phyloP scores from a whole-genome alignment of 2,797 vertebrate genomes.

The Ibycter americanus region DNA sequence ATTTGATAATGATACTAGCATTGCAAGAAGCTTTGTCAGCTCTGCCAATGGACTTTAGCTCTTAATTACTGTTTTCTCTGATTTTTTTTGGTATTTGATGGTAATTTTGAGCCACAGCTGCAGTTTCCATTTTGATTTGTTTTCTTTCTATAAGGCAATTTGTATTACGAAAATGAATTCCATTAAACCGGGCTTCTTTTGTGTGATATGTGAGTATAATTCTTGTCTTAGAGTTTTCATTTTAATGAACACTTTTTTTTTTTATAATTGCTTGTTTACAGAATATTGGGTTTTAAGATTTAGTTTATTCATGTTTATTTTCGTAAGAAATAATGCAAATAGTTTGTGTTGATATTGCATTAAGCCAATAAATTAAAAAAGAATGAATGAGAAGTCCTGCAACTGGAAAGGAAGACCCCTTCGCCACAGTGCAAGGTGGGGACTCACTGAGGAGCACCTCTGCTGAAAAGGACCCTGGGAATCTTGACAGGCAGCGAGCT shows the following conservation, averaged over 20 bases:
- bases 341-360: not conserved
- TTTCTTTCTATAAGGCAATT: conserved; percentile 55
- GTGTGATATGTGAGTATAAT: not conserved
- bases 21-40: conserved; percentile 22
- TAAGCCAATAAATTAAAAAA: not conserved
- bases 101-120: conserved; percentile 62
- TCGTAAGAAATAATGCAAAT: not conserved
- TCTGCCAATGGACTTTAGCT: conserved; percentile 28
- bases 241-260: not conserved
- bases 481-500: not conserved
- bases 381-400: not conserved
- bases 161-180: conserved; percentile 47
- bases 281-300: not conserved
- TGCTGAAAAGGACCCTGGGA: not conserved
- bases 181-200: conserved; percentile 21
- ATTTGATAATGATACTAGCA: conserved; percentile 20
- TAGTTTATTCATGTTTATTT: not conserved
- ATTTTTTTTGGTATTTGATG: not conserved
- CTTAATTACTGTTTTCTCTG: conserved; percentile 61
- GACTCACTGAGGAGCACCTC: not conserved
- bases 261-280: conserved; percentile 5
- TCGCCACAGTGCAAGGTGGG: not conserved
- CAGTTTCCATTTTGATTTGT: conserved; percentile 54
- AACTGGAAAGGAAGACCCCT: not conserved
- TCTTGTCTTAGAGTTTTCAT: not conserved